These are phyloP conservation scores for Netelia fuscicornis DNA, from an alignment of 2,888 invertebrate species.

Conservation along the genomic window DNA sequence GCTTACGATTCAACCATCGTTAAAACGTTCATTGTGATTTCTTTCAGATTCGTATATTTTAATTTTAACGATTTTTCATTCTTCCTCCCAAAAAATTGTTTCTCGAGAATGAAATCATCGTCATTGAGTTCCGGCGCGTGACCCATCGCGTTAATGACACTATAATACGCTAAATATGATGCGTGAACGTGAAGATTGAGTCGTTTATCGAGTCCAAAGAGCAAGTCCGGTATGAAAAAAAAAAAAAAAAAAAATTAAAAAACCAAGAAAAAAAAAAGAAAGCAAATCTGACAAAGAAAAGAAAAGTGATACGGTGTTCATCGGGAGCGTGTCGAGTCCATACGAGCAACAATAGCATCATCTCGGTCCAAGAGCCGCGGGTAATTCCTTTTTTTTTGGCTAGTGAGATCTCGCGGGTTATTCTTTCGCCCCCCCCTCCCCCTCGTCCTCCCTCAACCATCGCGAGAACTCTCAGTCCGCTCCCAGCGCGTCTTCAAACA, in stretches of 20 bases:
- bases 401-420: not conserved
- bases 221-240: not conserved
- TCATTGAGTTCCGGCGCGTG: constrained; percentile 57
- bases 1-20: too few relatives aligned
- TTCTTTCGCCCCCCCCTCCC: not conserved
- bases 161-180: constrained; percentile 72
- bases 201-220: constrained; percentile 39
- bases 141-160: constrained; percentile 71
- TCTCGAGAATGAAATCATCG: constrained; percentile 38
- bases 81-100: not conserved
- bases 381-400: not conserved
- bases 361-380: not conserved
- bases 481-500: constrained; percentile 59
- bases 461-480: constrained; percentile 30
- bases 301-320: constrained; percentile 52
- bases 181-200: constrained; percentile 65
- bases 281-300: constrained; percentile 31
- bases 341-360: constrained; percentile 54
- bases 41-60: too few relatives aligned
- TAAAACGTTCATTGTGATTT: too few relatives aligned
- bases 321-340: constrained; percentile 57
- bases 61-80: too few relatives aligned
- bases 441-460: constrained; percentile 4
- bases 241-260: not conserved
- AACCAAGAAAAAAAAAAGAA: constrained; percentile 20